Percentiles rank a stretch among this genome's conserved stretches.
phyloP scores from a whole-genome alignment of 2,888 invertebrate genomes.

The Amphipoea oculea region DNA sequence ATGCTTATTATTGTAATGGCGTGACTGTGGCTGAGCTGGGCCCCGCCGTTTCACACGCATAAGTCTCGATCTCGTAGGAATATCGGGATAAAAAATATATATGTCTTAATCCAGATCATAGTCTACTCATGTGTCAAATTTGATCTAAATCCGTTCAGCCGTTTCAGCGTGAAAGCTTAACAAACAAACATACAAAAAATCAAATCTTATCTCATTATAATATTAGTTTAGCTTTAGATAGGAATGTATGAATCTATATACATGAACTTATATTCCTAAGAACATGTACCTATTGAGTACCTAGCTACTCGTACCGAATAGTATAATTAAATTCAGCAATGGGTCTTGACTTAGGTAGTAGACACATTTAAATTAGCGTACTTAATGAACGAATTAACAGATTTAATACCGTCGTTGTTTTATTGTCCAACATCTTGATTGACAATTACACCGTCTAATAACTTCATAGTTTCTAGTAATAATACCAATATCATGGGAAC shows the following conservation, averaged over 20 bases:
- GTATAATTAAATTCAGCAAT: neutral
- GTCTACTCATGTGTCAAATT: too few relatives aligned
- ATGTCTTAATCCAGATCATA: too few relatives aligned
- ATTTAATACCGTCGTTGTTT: neutral
- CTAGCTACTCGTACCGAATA: neutral
- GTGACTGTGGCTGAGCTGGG: neutral
- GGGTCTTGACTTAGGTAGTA: neutral
- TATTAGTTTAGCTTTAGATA: too few relatives aligned
- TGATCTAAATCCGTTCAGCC: too few relatives aligned
- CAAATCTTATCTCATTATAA: too few relatives aligned
- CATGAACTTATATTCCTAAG: neutral
- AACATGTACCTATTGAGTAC: too few relatives aligned
- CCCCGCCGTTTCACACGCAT: too few relatives aligned
- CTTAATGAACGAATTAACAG: neutral
- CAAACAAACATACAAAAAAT: too few relatives aligned
- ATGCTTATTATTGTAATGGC: neutral
- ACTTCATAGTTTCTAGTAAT: neutral
- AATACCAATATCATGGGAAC: neutral
- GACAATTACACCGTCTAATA: conserved; percentile 6
- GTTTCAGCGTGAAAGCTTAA: too few relatives aligned
- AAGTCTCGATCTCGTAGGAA: too few relatives aligned
- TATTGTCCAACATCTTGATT: neutral
- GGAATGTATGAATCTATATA: too few relatives aligned
- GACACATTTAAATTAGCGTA: neutral
- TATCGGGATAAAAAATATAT: too few relatives aligned